Percentiles rank a stretch among this genome's conserved stretches.
Conservation (phyloP, 2,888 invertebrate species). For the Nipponacmea schrenckii region DNA sequence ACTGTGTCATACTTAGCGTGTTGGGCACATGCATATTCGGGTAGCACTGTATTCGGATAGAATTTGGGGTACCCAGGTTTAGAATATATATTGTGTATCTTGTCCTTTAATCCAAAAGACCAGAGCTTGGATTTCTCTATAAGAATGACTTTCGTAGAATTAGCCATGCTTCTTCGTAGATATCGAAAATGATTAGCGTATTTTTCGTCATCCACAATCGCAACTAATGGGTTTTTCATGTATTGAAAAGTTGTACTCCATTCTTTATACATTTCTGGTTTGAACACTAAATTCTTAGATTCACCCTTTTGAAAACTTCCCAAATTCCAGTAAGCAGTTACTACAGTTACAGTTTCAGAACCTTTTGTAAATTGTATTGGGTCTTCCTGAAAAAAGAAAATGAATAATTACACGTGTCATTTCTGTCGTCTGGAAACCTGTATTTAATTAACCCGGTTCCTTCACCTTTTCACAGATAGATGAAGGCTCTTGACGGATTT, state of each 20-base stretch:
- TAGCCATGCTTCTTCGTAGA: conserved; percentile 23
- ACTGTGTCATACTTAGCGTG: conserved; percentile 45
- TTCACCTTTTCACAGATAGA: no score
- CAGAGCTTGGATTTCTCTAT: conserved; percentile 34
- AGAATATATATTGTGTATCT: conserved; percentile 31
- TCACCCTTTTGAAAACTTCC: conserved; percentile 38
- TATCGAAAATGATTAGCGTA: conserved; percentile 28
- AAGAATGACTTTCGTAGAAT: conserved; percentile 32
- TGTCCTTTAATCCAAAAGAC: conserved; percentile 35
- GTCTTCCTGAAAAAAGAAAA: no score
- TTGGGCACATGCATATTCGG: conserved; percentile 44
- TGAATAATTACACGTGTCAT: no score
- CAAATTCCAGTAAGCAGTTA: conserved; percentile 37
- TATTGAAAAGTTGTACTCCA: conserved; percentile 30
- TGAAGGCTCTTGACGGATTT: no score
- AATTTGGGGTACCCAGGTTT: conserved; percentile 40
- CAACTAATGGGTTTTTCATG: conserved; percentile 37
- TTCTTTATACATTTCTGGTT: conserved; percentile 25
- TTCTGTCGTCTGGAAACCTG: no score
- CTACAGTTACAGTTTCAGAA: neutral
- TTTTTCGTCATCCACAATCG: conserved; percentile 38
- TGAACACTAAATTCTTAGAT: conserved; percentile 9
- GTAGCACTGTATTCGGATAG: conserved; percentile 45
- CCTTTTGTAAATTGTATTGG: no score
- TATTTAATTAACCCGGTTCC: no score